Conservation (phyloP, 2,113 vertebrate genomes). For the Eonycteris spelaea region DNA sequence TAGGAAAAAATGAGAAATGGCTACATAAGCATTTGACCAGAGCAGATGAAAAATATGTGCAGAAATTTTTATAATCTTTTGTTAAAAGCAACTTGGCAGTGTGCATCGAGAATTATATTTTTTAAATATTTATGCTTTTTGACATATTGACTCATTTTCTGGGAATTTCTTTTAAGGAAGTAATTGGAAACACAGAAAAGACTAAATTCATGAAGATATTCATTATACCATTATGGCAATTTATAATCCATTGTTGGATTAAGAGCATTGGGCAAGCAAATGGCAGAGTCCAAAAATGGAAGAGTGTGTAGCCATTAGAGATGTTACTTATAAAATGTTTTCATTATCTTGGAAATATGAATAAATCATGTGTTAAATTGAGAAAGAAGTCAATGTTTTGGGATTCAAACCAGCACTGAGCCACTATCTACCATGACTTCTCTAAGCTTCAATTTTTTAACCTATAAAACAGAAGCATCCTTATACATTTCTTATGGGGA, state of each 20-base stretch:
- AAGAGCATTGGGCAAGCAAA: background rate
- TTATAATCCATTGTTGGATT: constrained; percentile 1
- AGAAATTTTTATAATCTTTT: background rate
- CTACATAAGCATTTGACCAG: background rate
- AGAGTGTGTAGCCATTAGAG: background rate
- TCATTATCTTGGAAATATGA: background rate
- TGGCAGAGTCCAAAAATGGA: background rate
- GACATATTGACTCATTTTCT: background rate
- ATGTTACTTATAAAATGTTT: background rate
- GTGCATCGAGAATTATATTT: background rate
- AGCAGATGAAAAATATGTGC: background rate
- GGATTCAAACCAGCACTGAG: background rate
- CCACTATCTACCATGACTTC: background rate
- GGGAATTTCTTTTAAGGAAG: constrained; percentile 11
- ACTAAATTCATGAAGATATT: background rate
- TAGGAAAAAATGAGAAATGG: background rate
- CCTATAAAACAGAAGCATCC: background rate
- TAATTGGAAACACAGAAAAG: background rate
- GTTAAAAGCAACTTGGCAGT: background rate
- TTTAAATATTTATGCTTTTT: constrained; percentile 1
- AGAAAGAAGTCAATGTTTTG: background rate
- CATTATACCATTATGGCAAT: background rate
- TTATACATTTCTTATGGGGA: background rate
- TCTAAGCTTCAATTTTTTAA: background rate
- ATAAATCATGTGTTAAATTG: background rate